A percentile compares a stretch with the other conserved stretches of the same genome.
phyloP scores from a whole-genome alignment of 2,797 vertebrate genomes.

The Diplodus puntazzo region DNA sequence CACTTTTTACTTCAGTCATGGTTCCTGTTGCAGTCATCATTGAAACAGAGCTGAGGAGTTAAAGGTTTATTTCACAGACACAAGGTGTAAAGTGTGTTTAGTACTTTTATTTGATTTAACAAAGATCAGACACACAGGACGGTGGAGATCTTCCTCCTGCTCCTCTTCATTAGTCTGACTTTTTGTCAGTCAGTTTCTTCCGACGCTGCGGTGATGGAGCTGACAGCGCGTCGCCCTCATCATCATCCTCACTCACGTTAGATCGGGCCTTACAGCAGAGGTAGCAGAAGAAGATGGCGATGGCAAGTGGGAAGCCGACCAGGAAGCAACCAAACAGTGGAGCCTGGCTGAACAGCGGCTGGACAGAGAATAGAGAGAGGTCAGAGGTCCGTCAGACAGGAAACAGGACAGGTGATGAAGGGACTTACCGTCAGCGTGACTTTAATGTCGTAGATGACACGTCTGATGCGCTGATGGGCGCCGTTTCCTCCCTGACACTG shows the following conservation, averaged over 20 bases:
- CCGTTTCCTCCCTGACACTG: constrained; percentile 76
- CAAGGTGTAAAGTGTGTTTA: not conserved
- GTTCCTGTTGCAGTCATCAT: too few species aligned
- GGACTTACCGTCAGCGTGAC: constrained; percentile 47
- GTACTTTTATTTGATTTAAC: not conserved
- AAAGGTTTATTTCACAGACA: too few species aligned
- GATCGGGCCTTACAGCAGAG: constrained; percentile 39
- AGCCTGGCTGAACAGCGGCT: constrained; percentile 48
- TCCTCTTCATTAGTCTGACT: constrained; percentile 42
- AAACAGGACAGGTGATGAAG: not conserved
- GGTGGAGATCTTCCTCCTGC: not conserved
- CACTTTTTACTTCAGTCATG: too few species aligned
- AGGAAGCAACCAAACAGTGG: constrained; percentile 58
- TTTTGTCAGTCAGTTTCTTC: constrained; percentile 43
- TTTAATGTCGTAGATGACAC: constrained; percentile 45
- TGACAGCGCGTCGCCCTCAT: rapidly evolving
- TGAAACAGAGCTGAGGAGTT: not conserved
- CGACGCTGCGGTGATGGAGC: rapidly evolving
- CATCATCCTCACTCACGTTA: rapidly evolving
- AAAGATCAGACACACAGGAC: not conserved
- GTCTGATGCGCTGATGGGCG: constrained; percentile 30
- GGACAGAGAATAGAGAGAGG: not conserved
- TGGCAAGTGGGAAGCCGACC: constrained; percentile 13
- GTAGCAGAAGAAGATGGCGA: not conserved
- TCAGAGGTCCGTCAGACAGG: constrained; percentile 8